These are phyloP conservation scores for Malacoraja senta DNA, from an alignment of 2,797 vertebrate genomes.

Conservation along the genomic window DNA sequence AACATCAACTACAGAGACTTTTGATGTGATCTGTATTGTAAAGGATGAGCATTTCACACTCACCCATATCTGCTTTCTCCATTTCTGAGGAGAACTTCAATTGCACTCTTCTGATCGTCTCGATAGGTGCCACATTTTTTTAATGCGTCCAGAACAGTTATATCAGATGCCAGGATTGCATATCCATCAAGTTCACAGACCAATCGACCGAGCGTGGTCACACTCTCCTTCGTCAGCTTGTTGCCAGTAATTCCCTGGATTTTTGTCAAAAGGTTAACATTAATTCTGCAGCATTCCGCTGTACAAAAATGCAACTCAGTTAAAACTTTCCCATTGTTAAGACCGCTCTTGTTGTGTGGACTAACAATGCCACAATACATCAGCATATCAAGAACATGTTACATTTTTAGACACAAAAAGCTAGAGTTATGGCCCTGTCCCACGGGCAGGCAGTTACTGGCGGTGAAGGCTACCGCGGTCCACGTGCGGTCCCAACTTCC, in stretches of 20 bases:
- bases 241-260: too few species aligned
- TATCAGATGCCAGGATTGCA: slow-evolving; percentile 40
- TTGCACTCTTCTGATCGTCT: slow-evolving; percentile 37
- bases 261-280: too few species aligned
- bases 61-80: slow-evolving; percentile 40
- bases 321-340: too few species aligned
- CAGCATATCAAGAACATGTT: not conserved
- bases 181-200: slow-evolving; percentile 40
- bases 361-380: not conserved
- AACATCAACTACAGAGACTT: not conserved
- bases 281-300: too few species aligned
- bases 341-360: not conserved
- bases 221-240: not conserved
- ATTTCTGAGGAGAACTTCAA: slow-evolving; percentile 37
- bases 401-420: too few species aligned
- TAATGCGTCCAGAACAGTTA: slow-evolving; percentile 39
- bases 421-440: too few species aligned
- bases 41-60: slow-evolving; percentile 1
- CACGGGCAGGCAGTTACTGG: too few species aligned
- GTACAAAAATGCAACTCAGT: too few species aligned
- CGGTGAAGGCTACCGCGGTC: too few species aligned
- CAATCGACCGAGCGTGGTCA: not conserved
- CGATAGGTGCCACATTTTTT: slow-evolving; percentile 41
- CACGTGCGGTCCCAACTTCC: too few species aligned
- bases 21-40: not conserved